phyloP scores from a whole-genome alignment of 1,140 invertebrate genomes.

The Carposina sasakii region DNA sequence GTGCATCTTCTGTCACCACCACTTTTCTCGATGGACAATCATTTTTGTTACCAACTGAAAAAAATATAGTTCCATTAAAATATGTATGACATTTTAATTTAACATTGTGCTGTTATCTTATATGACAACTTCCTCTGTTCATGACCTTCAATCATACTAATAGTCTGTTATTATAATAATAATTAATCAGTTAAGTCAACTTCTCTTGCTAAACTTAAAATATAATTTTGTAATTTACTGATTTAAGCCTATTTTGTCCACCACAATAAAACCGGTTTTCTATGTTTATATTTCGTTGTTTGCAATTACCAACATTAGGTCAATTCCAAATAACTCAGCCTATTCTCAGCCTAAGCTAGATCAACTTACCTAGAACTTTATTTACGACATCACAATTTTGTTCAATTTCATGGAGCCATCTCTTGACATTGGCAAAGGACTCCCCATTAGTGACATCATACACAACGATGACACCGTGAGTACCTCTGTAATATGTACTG shows the following conservation, averaged over 20 bases:
- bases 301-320: background rate
- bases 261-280: background rate
- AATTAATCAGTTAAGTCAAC: slow-evolving; percentile 1
- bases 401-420: slow-evolving; percentile 98
- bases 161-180: slow-evolving; percentile 6
- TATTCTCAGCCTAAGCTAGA: too few relatives aligned
- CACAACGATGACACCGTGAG: slow-evolving; percentile 99
- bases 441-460: slow-evolving; percentile 99
- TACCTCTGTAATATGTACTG: slow-evolving; percentile 98
- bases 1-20: slow-evolving; percentile 96
- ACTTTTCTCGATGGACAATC: slow-evolving; percentile 98
- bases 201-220: slow-evolving; percentile 1
- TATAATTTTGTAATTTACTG: background rate
- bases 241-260: background rate
- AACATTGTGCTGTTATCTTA: background rate
- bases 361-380: slow-evolving; percentile 94
- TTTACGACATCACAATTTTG: slow-evolving; percentile 99
- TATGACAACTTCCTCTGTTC: too few relatives aligned
- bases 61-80: too few relatives aligned
- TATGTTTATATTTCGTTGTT: background rate
- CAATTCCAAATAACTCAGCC: too few relatives aligned
- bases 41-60: slow-evolving; percentile 98
- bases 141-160: background rate
- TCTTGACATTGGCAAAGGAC: slow-evolving; percentile 98
- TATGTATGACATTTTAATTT: slow-evolving; percentile 4